Base-by-base conservation (phyloP, 1,140 invertebrate genomes). In the Temnothorax nylanderi region DNA sequence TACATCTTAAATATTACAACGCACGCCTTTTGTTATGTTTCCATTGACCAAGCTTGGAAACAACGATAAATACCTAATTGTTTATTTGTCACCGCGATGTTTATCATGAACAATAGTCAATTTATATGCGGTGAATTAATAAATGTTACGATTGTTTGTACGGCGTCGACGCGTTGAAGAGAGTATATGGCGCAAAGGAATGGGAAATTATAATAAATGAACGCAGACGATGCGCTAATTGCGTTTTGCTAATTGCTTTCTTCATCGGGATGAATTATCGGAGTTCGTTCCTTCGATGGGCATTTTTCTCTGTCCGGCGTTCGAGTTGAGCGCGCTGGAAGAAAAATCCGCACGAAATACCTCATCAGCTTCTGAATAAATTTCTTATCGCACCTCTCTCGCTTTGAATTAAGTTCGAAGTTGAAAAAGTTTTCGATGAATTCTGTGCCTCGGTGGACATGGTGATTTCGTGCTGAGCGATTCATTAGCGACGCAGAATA, bases 331-430 rank as follows among this genome's bases (percentile, higher is more conserved):
- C 41, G 58, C 67, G 51, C 49, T 62, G 51, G 56, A 78, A 86
- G 51, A 71, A 78, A 80, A 85, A 81, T 64, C 58, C 60, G 44
- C 56, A 26, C 44, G 64, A 60, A 78, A 80, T 81, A 87, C 49
- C 65, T 54, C 85, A 44, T 62, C 54, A 84, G 75, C 26, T 65
- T 58, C 85, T 86, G 65, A 88, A 88, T 88, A 80, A 86, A 86
- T 87, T 86, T 88, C 41, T 80, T 80, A 71, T 87, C 65, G 72
- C 72, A 65, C 64, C 72, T 32, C 72, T 32, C 74, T 44, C 67
- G 56, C 56, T 56, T 69, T 64, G 86, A 76, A 87, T 87, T 69
- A 72, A 86, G 47, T 86, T 86, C 7, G 37, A 74, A 74, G 80
- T 74, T 85, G n/a, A 71, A 76, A 87, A 87, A 87, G 71, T 87